A percentile compares a stretch with the other conserved stretches of the same genome.
phyloP scores from a whole-genome alignment of 2,888 invertebrate genomes.

The Xestoiulus laeticollis region DNA sequence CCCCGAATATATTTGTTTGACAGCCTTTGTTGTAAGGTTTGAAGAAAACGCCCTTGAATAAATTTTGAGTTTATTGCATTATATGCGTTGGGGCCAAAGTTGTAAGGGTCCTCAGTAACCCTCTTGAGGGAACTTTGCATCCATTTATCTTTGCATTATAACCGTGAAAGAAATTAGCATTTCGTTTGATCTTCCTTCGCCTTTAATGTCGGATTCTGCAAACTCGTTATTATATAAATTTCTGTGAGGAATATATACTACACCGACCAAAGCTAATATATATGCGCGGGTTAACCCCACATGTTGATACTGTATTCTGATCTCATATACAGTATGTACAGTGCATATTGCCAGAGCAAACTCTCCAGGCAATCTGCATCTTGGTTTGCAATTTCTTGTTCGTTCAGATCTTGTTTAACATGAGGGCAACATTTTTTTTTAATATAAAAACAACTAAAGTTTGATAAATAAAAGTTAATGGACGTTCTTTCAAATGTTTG shows the following conservation, averaged over 20 bases:
- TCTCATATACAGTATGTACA: neutral
- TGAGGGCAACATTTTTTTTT: too few relatives aligned
- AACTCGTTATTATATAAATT: neutral
- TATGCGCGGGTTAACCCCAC: neutral
- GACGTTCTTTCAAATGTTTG: too few relatives aligned
- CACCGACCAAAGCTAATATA: neutral
- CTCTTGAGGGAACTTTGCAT: neutral
- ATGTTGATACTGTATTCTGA: neutral
- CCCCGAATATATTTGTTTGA: constrained; percentile 22
- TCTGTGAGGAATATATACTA: neutral
- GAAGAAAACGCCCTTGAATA: constrained; percentile 22
- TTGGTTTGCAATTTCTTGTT: neutral
- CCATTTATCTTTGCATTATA: neutral
- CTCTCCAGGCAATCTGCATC: too few relatives aligned
- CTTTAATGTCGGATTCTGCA: neutral
- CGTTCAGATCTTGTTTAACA: too few relatives aligned
- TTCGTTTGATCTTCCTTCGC: constrained; percentile 21
- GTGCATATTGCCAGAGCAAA: too few relatives aligned
- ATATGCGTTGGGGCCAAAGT: neutral
- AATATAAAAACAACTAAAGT: too few relatives aligned
- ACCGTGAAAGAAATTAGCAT: neutral
- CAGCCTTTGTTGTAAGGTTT: neutral
- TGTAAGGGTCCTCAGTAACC: neutral
- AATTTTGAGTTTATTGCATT: constrained; percentile 13
- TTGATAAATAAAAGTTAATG: too few relatives aligned